Conservation (phyloP, 2,888 invertebrate genomes). For the Tipula unca region DNA sequence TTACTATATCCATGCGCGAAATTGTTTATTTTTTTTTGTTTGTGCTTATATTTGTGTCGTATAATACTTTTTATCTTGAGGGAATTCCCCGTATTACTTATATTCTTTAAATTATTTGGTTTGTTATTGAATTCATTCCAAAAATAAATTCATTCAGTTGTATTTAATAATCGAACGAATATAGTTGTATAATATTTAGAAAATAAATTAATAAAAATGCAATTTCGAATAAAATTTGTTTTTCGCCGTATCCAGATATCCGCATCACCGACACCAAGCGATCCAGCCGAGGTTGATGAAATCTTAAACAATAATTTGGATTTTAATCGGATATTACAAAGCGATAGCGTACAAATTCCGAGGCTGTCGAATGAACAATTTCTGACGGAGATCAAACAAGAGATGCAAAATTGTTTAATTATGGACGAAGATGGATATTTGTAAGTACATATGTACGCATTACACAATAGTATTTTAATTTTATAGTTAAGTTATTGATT, state of each 20-base stretch:
- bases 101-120: neutral
- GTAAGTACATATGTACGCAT: neutral
- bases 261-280: neutral
- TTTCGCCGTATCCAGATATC: neutral
- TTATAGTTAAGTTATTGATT: too few species aligned
- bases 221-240: neutral
- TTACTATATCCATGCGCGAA: too few species aligned
- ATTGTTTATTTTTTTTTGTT: neutral
- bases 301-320: neutral
- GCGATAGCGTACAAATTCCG: neutral
- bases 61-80: neutral
- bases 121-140: neutral
- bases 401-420: neutral
- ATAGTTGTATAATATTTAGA: neutral
- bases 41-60: neutral
- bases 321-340: neutral
- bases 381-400: neutral
- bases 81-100: neutral
- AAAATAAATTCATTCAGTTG: neutral
- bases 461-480: too few species aligned
- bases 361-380: neutral
- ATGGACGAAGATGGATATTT: constrained; percentile 4
- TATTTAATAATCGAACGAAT: neutral
- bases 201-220: neutral
- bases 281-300: neutral